These are phyloP conservation scores for Melieria crassipennis DNA, from an alignment of 2,888 invertebrate species.

Conservation along the genomic window DNA sequence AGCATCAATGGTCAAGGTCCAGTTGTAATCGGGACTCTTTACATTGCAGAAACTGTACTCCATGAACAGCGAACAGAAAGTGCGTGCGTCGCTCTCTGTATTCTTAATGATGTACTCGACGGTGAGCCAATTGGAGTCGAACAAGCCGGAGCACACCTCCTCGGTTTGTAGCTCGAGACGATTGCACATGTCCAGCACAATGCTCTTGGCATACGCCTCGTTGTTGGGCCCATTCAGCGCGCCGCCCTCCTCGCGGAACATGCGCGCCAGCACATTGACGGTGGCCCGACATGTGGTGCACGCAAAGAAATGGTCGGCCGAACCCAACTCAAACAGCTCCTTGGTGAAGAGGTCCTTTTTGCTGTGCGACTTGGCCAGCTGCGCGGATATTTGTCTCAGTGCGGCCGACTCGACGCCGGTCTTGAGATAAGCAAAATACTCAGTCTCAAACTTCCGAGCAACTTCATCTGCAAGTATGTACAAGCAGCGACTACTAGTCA, in stretches of 20 bases:
- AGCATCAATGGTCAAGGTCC: slow-evolving; percentile 50
- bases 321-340: slow-evolving; percentile 49
- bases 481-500: no score
- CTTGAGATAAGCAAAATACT: slow-evolving; percentile 52
- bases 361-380: slow-evolving; percentile 55
- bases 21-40: slow-evolving; percentile 51
- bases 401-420: slow-evolving; percentile 53
- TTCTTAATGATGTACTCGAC: slow-evolving; percentile 70
- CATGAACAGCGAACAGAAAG: slow-evolving; percentile 61
- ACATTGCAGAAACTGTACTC: slow-evolving; percentile 53
- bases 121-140: slow-evolving; percentile 72
- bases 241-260: slow-evolving; percentile 67
- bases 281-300: slow-evolving; percentile 58
- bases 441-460: slow-evolving; percentile 50
- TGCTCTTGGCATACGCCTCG: slow-evolving; percentile 56
- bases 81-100: slow-evolving; percentile 65
- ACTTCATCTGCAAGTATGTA: slow-evolving; percentile 47
- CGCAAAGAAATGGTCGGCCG: slow-evolving; percentile 49
- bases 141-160: slow-evolving; percentile 72
- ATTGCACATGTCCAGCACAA: slow-evolving; percentile 69
- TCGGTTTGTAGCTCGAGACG: slow-evolving; percentile 69
- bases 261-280: slow-evolving; percentile 51
- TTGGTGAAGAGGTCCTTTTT: slow-evolving; percentile 52
- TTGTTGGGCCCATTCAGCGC: slow-evolving; percentile 57
- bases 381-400: slow-evolving; percentile 48